Percentiles rank a stretch among this genome's conserved stretches.
phyloP scores from a whole-genome alignment of 2,113 vertebrate genomes.

The Theristicus caerulescens region DNA sequence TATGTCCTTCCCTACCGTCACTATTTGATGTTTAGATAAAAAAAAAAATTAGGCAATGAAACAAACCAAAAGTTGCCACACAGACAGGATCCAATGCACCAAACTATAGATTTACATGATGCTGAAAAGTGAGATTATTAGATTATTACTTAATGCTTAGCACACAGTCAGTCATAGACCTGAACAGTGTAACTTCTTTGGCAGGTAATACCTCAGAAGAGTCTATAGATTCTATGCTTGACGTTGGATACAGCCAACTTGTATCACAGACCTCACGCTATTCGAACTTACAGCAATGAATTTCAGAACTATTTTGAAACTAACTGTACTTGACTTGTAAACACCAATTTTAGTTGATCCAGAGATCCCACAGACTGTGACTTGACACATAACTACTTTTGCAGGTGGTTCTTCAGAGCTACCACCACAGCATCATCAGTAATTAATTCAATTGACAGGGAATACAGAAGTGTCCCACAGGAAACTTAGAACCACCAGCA shows the following conservation, averaged over 20 bases:
- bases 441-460: neutral
- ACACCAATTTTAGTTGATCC: neutral
- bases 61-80: neutral
- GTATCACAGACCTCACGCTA: neutral
- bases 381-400: neutral
- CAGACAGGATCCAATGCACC: neutral
- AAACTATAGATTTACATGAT: neutral
- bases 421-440: neutral
- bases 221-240: neutral
- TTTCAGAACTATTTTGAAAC: neutral
- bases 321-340: neutral
- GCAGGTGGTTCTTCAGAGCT: neutral
- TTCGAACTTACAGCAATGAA: neutral
- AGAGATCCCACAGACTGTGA: neutral
- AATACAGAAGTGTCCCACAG: neutral
- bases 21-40: neutral
- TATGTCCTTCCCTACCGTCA: neutral
- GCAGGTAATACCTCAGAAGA: neutral
- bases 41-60: neutral
- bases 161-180: neutral
- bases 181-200: neutral
- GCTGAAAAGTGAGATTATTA: neutral
- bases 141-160: neutral
- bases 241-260: neutral
- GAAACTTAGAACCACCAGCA: neutral